Percentiles rank a stretch among this genome's conserved stretches.
Evolutionary conservation across 35 echinoderm and acorn worm genomes (phyloP).

Genomic region (Heliocidaris erythrogramma): DNA sequence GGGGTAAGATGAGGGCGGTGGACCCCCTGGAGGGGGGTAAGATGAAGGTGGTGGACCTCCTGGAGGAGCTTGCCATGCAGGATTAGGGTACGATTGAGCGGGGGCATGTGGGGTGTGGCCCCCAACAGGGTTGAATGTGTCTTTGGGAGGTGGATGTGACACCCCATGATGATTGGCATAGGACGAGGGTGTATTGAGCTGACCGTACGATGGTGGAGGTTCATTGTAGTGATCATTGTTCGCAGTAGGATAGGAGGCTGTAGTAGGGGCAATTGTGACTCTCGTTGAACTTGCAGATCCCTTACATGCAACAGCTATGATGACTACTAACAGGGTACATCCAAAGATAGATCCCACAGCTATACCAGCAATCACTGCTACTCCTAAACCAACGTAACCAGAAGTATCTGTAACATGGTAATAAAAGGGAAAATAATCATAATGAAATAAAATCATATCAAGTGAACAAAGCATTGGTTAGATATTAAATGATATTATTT

Average conservation of each 20-base stretch:
- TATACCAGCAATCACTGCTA: background rate
- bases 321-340: background rate
- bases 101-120: background rate
- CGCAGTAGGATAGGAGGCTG: background rate
- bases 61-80: constrained; percentile 6
- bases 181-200: background rate
- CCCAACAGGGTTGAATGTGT: background rate
- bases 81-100: background rate
- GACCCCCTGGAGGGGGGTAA: background rate
- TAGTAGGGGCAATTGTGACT: background rate
- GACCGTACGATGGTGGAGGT: background rate
- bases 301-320: background rate
- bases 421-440: background rate
- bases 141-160: background rate
- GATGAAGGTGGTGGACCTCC: background rate
- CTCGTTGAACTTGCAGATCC: background rate
- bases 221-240: background rate
- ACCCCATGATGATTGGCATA: background rate
- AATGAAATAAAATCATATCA: background rate
- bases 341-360: background rate
- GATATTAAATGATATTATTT: no score
- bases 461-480: no score
- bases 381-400: background rate
- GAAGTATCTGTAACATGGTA: background rate
- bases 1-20: background rate